Conservation (phyloP, 1,140 invertebrate species). For the Gonatopus flavifemur region DNA sequence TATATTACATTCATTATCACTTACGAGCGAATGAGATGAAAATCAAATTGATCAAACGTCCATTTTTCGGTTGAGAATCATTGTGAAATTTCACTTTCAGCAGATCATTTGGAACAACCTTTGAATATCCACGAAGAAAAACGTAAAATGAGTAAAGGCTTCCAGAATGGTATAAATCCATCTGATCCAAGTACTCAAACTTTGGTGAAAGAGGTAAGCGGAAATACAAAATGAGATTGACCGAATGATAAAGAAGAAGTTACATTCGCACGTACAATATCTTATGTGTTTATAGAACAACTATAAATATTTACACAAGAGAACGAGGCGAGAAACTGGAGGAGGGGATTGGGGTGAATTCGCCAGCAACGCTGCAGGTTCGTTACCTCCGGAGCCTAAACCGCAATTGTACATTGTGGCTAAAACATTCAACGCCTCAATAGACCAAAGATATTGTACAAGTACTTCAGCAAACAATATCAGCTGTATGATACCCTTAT, state of each 20-base stretch:
- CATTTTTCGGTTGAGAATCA: no score
- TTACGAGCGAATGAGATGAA: no score
- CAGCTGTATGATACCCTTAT: conserved; percentile 47
- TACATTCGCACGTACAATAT: not conserved
- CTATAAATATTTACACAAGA: conserved; percentile 51
- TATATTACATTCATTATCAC: no score
- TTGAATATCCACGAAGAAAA: conserved; percentile 51
- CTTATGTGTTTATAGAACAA: conserved; percentile 27
- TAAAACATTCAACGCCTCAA: conserved; percentile 47
- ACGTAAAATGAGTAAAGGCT: conserved; percentile 46
- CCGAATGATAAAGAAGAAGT: not conserved
- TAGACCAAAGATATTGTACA: conserved; percentile 51
- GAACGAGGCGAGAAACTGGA: conserved; percentile 39
- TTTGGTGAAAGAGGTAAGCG: conserved; percentile 49
- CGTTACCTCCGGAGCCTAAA: conserved; percentile 47
- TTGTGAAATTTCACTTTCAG: conserved; percentile 31
- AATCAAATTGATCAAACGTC: no score
- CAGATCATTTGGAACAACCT: conserved; percentile 51
- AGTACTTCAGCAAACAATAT: conserved; percentile 44
- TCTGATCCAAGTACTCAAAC: conserved; percentile 51
- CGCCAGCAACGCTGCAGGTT: conserved; percentile 50
- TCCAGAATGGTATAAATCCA: conserved; percentile 52
- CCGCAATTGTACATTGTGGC: conserved; percentile 45
- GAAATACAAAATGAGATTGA: not conserved
- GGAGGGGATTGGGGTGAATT: conserved; percentile 51